Base-by-base conservation (phyloP, 2,888 invertebrate genomes). In the Leptopterna dolabrata region DNA sequence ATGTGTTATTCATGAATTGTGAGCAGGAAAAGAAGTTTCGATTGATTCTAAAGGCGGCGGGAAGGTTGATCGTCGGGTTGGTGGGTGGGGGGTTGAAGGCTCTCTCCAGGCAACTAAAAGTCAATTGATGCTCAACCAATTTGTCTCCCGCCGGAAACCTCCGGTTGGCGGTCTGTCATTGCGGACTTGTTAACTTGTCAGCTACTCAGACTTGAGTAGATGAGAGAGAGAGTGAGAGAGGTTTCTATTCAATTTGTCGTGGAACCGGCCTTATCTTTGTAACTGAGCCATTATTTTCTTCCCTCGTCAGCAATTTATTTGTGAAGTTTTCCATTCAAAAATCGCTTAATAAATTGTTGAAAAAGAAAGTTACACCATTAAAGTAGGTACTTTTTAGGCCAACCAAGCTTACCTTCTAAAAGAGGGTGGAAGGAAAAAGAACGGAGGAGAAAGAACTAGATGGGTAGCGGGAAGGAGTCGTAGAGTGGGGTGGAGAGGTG, bases 161-260 rank as follows among this genome's bases (percentile, higher is more conserved):
- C 73, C 73, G 16, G 73, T 73, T 73, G 81, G 81, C 51, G 47
- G 81, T 51, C 81, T 81, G 81, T 81, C 81, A 51, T 81, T 51
- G 47, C 29, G 55, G 81, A 81, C 81, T 81, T 78, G 78, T 78
- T 51, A 81, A 81, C 81, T 81, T 81, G 81, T 81, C 81, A 81
- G 36, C 47, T 30, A 51, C 81, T 47, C 51, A 30, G 51, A 36
- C 30, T 6, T n/a, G 36, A 16, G 41, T 2, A 16, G 71, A 30
- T 36, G 55, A 30, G 51, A 36, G 16, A 41, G 36, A 36, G 30
- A 41, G 76, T 30, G 30, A 81, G 27, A 29, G 81, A 81, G 47
- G 30, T 30, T 51, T 81, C 30, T 47, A 81, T 81, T 81, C 81
- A 81, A 81, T 81, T 81, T 51, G 47, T 51, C 51, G 30, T 24